Evolutionary conservation across 2,888 invertebrate genomes (phyloP).

Genomic region (Polyommatus iphigenia): DNA sequence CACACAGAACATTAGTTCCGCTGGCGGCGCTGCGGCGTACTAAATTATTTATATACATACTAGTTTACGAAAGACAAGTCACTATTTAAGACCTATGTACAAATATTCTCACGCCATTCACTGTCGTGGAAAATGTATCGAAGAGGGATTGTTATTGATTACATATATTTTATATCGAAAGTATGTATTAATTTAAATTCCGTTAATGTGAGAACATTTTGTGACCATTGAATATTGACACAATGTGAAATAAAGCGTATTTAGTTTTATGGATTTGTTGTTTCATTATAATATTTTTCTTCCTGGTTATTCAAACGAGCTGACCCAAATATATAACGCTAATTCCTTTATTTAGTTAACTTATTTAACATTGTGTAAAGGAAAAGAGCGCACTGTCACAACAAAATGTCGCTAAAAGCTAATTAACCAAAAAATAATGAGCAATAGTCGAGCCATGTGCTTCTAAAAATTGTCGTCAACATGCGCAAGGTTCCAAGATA

Average conservation of each 20-base stretch:
- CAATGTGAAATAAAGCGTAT: slow-evolving; percentile 78
- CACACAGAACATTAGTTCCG: background rate
- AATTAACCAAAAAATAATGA: background rate
- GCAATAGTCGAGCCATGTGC: too few species aligned
- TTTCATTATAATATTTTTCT: slow-evolving; percentile 49
- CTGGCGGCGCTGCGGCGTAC: background rate
- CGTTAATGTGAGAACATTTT: slow-evolving; percentile 67
- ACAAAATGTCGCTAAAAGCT: background rate
- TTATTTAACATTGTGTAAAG: too few species aligned
- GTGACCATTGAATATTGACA: slow-evolving; percentile 75
- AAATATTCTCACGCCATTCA: slow-evolving; percentile 27
- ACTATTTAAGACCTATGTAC: slow-evolving; percentile 44
- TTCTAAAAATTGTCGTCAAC: too few species aligned
- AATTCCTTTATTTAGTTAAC: too few species aligned
- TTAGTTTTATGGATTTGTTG: slow-evolving; percentile 65
- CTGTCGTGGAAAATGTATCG: slow-evolving; percentile 23
- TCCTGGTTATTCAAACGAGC: background rate
- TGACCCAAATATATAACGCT: background rate
- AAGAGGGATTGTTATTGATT: slow-evolving; percentile 68
- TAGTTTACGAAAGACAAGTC: slow-evolving; percentile 27
- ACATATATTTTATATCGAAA: slow-evolving; percentile 74
- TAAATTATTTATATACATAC: slow-evolving; percentile 1
- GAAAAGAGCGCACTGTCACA: background rate
- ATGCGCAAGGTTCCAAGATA: background rate
- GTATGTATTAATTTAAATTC: slow-evolving; percentile 58